Conservation (phyloP, 2,888 invertebrate species). For the Hermodice carunculata region DNA sequence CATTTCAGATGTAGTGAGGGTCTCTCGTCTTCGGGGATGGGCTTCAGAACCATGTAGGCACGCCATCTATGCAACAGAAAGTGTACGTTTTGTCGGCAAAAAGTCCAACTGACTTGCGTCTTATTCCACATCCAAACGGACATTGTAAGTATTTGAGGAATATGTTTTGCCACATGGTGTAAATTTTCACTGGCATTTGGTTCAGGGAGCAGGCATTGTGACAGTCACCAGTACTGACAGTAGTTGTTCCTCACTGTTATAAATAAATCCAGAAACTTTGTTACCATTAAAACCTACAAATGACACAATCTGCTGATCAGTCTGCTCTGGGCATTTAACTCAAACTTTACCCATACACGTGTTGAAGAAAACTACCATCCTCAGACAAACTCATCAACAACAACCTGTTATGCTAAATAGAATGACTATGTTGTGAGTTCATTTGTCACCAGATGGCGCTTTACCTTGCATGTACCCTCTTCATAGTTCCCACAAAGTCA, state of each 20-base stretch:
- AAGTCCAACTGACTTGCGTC: too few relatives aligned
- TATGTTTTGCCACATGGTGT: too few relatives aligned
- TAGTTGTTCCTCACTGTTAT: background rate
- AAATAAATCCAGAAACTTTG: background rate
- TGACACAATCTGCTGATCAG: background rate
- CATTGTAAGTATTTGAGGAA: too few relatives aligned
- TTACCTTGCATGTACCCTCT: slow-evolving; percentile 63
- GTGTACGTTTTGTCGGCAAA: background rate
- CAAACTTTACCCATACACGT: background rate
- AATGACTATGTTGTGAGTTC: background rate
- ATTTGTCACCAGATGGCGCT: background rate
- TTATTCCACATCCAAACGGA: too few relatives aligned
- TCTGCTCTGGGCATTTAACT: background rate
- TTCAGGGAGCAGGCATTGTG: background rate
- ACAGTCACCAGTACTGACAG: background rate
- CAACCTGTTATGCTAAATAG: background rate
- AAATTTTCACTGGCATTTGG: too few relatives aligned
- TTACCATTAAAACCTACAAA: background rate
- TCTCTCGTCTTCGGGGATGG: slow-evolving; percentile 87
- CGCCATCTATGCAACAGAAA: slow-evolving; percentile 76
- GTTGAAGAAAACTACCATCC: background rate
- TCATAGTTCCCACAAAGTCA: slow-evolving; percentile 72
- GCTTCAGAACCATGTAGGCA: slow-evolving; percentile 86
- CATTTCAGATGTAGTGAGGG: slow-evolving; percentile 87
- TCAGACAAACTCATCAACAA: too few relatives aligned